A percentile compares a stretch with the other conserved stretches of the same genome.
These are phyloP conservation scores for Pimephales promelas DNA, from an alignment of 2,113 vertebrate species.

Conservation along the genomic window DNA sequence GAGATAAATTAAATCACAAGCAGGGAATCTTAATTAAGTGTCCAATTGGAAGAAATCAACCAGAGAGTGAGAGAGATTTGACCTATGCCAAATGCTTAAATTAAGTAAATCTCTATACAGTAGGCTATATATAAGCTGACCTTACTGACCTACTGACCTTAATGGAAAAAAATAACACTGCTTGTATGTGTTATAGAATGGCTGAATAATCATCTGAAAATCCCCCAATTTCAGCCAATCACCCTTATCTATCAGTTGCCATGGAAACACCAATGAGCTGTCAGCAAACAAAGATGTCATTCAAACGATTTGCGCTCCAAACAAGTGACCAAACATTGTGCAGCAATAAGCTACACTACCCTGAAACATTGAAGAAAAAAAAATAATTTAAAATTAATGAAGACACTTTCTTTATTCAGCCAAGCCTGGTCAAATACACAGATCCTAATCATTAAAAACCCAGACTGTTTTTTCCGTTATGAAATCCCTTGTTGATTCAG, in stretches of 20 bases:
- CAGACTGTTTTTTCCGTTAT: constrained; percentile 1
- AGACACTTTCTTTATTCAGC: neutral
- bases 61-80: neutral
- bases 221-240: constrained; percentile 27
- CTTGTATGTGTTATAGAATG: neutral
- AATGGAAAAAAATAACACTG: neutral
- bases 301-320: constrained; percentile 30
- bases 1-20: neutral
- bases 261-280: constrained; percentile 46
- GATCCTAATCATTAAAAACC: neutral
- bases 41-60: neutral
- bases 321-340: constrained; percentile 9
- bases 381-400: neutral
- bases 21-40: neutral
- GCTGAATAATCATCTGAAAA: constrained; percentile 18
- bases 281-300: constrained; percentile 43
- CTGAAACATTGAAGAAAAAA: no score
- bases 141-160: no score
- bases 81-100: neutral
- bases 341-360: neutral
- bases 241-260: constrained; percentile 44
- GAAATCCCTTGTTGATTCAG: neutral
- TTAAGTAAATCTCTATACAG: neutral
- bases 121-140: neutral
- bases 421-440: neutral